Evolutionary conservation across 2,888 invertebrate species (phyloP).

Genomic region (Zaprionus lineosus): DNA sequence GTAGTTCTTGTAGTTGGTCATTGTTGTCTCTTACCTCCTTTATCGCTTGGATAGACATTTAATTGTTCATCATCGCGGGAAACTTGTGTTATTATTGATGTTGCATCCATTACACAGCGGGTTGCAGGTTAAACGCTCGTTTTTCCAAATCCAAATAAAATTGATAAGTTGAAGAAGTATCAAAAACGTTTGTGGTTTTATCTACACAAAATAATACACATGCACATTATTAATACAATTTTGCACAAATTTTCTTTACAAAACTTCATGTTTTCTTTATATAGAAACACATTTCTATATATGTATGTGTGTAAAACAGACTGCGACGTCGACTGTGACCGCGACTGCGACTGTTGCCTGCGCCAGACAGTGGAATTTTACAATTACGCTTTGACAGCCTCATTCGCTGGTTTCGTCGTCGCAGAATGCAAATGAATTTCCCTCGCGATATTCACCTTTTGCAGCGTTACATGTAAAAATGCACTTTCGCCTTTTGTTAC

Average conservation of each 20-base stretch:
- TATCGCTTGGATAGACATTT: constrained; percentile 90
- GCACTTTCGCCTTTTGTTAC: constrained; percentile 68
- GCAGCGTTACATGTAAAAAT: constrained; percentile 55
- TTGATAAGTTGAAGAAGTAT: constrained; percentile 24
- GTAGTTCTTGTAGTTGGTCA: constrained; percentile 3
- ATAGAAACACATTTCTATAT: constrained; percentile 31
- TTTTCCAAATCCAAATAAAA: constrained; percentile 20
- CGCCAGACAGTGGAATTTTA: constrained; percentile 78
- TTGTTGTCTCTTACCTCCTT: constrained; percentile 86
- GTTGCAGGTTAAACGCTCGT: constrained; percentile 38
- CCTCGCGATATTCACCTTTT: constrained; percentile 69
- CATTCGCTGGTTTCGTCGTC: constrained; percentile 71
- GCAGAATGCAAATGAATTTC: constrained; percentile 72
- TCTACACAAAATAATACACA: constrained; percentile 57
- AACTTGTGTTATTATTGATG: constrained; percentile 99
- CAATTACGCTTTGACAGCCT: constrained; percentile 80
- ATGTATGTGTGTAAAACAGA: constrained; percentile 33
- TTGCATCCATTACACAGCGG: constrained; percentile 92
- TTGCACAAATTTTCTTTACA: constrained; percentile 54
- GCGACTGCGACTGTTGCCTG: constrained; percentile 57
- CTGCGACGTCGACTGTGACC: constrained; percentile 52
- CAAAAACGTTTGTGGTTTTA: constrained; percentile 29
- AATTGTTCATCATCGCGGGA: constrained; percentile 98
- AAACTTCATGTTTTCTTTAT: constrained; percentile 63
- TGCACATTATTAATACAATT: constrained; percentile 48